Base-by-base conservation (phyloP, 2,113 vertebrate species). In the Sciurus niger region DNA sequence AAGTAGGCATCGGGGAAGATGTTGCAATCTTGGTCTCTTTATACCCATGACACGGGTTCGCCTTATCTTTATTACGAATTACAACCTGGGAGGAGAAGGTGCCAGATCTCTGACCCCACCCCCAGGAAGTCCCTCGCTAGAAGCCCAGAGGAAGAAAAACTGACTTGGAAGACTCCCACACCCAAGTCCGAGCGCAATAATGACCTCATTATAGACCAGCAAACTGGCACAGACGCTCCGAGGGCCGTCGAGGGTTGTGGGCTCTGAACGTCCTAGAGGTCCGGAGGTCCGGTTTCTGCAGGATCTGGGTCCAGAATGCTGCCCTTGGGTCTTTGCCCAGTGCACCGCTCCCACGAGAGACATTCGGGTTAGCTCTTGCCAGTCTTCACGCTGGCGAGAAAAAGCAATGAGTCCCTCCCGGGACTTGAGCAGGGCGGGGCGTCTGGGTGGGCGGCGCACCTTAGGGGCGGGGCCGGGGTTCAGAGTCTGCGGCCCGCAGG, bases 41-140 rank as follows among this genome's bases (percentile, higher is more conserved):
- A 53, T 40, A 22, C 74, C 24, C 70, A 60, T n/a, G 10, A 46
- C 78, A 43, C 43, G 16, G 28, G 46, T 43, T n/a, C 53, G 7
- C 16, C 16, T 83, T 25, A 63, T 63, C 10, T 96, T 97, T 97
- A 95, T 96, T 97, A 46, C 67, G 51, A 84, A 86, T 90, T 55
- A 78, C n/a, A 83, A 68, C 24, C 65, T 48, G 43, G 65, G 37
- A 37, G 25, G 55, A 60, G 37, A 55, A 80, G 37, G 76, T 43
- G 79, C 63, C 10, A 7, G 32, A 51, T 37, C 37, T 63, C 76
- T 8, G 48, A 78, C 51, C 46, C 37, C 32, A 37, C 40, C 8
- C 37, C 10, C 67, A 40, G 58, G 40, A 48, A 37, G 60, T 32
- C 80, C 53, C 30, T 84, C 4, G 3, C 30, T 20, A 25, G 34